Percentiles rank a stretch among this genome's conserved stretches.
These are phyloP conservation scores for Hydropsyche betteni DNA, from an alignment of 2,888 invertebrate genomes.

Conservation along the genomic window DNA sequence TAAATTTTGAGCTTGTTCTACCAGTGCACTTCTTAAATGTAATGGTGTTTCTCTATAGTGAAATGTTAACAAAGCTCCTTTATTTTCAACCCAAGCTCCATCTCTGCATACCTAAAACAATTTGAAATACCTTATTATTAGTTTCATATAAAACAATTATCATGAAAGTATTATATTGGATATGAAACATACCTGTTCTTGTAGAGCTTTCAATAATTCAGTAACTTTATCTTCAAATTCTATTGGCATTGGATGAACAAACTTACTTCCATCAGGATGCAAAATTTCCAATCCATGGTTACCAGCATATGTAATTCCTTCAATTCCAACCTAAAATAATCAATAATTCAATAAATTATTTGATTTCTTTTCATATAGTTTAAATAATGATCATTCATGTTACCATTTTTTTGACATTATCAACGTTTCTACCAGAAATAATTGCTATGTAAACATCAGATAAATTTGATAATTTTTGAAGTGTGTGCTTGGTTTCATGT, in stretches of 20 bases:
- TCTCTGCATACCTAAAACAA: slow-evolving; percentile 76
- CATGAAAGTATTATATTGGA: not conserved
- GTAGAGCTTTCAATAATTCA: slow-evolving; percentile 78
- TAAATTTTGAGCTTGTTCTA: slow-evolving; percentile 75
- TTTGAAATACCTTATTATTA: not conserved
- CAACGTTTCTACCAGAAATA: slow-evolving; percentile 85
- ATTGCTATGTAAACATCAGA: slow-evolving; percentile 89
- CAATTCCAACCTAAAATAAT: slow-evolving; percentile 77
- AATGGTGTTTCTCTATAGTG: slow-evolving; percentile 86
- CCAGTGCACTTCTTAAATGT: slow-evolving; percentile 72
- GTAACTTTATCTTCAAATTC: slow-evolving; percentile 84
- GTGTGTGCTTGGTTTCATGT: slow-evolving; percentile 82
- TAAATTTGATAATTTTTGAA: slow-evolving; percentile 83
- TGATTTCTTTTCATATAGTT: no score
- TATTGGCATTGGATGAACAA: slow-evolving; percentile 90
- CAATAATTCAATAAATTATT: slow-evolving; percentile 34
- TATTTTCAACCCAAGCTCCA: slow-evolving; percentile 93
- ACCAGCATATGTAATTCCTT: slow-evolving; percentile 90
- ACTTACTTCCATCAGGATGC: slow-evolving; percentile 90
- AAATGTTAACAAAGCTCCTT: slow-evolving; percentile 86
- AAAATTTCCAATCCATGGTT: slow-evolving; percentile 89
- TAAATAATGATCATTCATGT: slow-evolving; percentile 51
- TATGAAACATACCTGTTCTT: slow-evolving; percentile 72
- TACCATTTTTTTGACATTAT: slow-evolving; percentile 89
- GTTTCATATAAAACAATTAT: slow-evolving; percentile 4